Percentiles rank a stretch among this genome's conserved stretches.
Conservation (phyloP, 2,113 vertebrate genomes). For the Hippocampus abdominalis region DNA sequence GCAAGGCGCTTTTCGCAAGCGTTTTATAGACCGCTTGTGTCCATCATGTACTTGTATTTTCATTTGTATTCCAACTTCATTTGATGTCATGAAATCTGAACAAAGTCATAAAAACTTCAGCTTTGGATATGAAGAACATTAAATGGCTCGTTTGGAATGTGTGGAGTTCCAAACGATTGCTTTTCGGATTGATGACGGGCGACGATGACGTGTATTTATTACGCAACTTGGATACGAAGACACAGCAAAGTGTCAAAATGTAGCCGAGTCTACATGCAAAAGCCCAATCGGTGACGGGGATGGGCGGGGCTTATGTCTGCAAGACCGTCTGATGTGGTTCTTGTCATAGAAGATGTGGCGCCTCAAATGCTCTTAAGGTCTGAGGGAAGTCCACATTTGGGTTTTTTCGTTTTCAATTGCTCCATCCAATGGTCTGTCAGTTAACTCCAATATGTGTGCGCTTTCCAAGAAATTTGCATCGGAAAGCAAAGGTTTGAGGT, state of each 20-base stretch:
- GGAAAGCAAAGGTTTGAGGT: too few relatives aligned
- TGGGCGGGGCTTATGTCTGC: slow-evolving; percentile 59
- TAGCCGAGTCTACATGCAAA: slow-evolving; percentile 47
- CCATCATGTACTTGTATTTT: neutral
- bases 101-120: neutral
- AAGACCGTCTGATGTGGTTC: slow-evolving; percentile 52
- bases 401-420: neutral
- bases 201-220: too few relatives aligned
- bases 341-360: slow-evolving; percentile 3
- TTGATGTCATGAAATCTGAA: neutral
- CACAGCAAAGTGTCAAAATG: too few relatives aligned
- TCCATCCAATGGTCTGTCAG: neutral
- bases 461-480: too few relatives aligned
- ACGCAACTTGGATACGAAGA: too few relatives aligned
- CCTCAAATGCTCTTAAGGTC: neutral
- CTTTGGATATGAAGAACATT: neutral
- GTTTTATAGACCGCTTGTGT: neutral
- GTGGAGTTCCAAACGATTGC: too few relatives aligned
- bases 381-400: neutral
- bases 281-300: slow-evolving; percentile 59
- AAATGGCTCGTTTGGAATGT: neutral
- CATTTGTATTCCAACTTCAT: neutral
- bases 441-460: neutral
- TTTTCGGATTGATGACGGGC: too few relatives aligned
- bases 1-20: neutral